Evolutionary conservation across 2,797 vertebrate genomes (phyloP), one percentile per base, ranked within the genome.

Genomic region (Hydrocynus forskahlii): DNA sequence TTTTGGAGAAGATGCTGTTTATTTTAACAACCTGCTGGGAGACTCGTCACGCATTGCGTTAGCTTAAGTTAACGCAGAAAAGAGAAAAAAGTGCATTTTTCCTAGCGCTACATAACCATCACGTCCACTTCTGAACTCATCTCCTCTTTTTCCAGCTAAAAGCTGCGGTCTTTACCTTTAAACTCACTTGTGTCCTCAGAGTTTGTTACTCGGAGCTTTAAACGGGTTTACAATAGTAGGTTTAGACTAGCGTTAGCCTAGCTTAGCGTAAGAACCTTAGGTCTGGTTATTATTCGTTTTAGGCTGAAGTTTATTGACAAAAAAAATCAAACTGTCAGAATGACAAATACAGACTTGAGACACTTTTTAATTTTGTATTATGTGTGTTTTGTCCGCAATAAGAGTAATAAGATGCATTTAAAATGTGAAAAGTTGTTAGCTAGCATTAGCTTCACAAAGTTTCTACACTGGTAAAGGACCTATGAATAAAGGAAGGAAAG

Each of bases 1-100:
- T 89, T 72, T 73, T 77, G 74, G 29, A 19, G 50, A 62, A 13
- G 69, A 71, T 19, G 70, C 75, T 89, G 87, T 87, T 82, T 60
- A 10, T 45, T 45, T 45, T 45, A 35, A 35, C 2, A 35, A 35
- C 35, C 45, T 48, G 7, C 12, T 83, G 63, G 84, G 88, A 85
- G 29, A 63, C 35, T 70, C 16, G 55, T 78, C 57, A 67, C 66
- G 67, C 67, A 69, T 66, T 25, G 66, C 21, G 70, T 67, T 72
- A 38, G 73, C 43, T 67, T 12, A 72, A 79, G 50, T 80, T 85
- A 52, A 16, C 48, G 73, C 59, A 21, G 73, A 60, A n/a, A 40
- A 66, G 70, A 38, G 21, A n/a, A 23, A n/a, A 23, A 45, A 23
- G 29, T 66, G 16, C 8, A 8, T 25, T 6, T 1, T 66, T 40